Evolutionary conservation across 2,888 invertebrate genomes (phyloP).

Genomic region (Aphidius colemani): DNA sequence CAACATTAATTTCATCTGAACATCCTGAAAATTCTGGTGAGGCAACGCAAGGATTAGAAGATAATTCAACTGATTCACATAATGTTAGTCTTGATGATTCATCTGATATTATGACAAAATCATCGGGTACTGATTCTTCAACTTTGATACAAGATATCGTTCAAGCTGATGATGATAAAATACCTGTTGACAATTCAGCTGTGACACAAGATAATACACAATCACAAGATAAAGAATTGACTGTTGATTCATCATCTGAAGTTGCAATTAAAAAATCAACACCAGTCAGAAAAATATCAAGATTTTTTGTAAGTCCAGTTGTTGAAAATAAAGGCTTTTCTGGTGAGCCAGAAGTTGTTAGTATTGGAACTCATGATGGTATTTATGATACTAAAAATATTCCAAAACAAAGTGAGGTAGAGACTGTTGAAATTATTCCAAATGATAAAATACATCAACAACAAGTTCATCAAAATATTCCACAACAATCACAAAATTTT

Average conservation of each 20-base stretch:
- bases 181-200: conserved; percentile 23
- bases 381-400: neutral
- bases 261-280: conserved; percentile 49
- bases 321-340: conserved; percentile 64
- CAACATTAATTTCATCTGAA: conserved; percentile 52
- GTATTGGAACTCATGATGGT: conserved; percentile 1
- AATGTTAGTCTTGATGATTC: conserved; percentile 31
- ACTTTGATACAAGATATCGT: conserved; percentile 21
- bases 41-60: conserved; percentile 39
- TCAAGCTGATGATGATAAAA: conserved; percentile 21
- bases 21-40: conserved; percentile 48
- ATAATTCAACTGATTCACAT: conserved; percentile 39
- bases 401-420: conserved; percentile 1
- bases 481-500: neutral
- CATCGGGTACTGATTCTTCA: conserved; percentile 2
- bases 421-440: conserved; percentile 22
- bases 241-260: conserved; percentile 25
- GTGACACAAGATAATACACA: conserved; percentile 31
- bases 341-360: conserved; percentile 24
- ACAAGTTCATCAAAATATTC: conserved; percentile 27
- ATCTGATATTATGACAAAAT: conserved; percentile 17
- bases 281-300: conserved; percentile 72
- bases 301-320: conserved; percentile 83
- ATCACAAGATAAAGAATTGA: conserved; percentile 33
- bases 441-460: conserved; percentile 33